Base-by-base conservation (phyloP, 1,140 invertebrate species). In the Brachionus rubens region DNA sequence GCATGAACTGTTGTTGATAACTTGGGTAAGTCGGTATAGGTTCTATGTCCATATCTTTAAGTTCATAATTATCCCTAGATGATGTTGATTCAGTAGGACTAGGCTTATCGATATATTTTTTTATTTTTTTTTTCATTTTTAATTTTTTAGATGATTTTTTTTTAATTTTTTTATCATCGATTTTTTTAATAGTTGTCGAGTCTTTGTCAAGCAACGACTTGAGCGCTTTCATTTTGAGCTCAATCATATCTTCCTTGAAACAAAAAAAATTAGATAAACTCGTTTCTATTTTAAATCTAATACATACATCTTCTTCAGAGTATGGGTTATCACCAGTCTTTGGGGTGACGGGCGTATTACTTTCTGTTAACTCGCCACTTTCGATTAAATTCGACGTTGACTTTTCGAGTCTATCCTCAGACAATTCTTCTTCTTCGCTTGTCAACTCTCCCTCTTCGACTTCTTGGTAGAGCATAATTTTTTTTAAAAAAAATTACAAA, bases 201-300 rank as follows among this genome's bases (percentile, higher is more conserved):
- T 59, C 30, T 9, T 59, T 59, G 54, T 21, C 28, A 41, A 59
- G 54, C 30, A 59, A 19, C 1, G 54, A 59, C 19, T 59, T 59
- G n/a, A 59, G 54, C 54, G 59, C 59, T 43, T 65, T 65, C 59
- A 65, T 65, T 65, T 65, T 65, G 7, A 65, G 41, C 9, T 65
- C 30, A n/a, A 65, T 65, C 7, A 65, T 65, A 19, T 65, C 59
- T 28, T 65, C 59, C 59, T 65, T 19, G 19, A 59, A 19, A 36
- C 4, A 59, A 36, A 21, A 36, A 36, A 26, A 43, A 21, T 10
- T 24, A 21, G 10, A 36, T 0, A 43, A 43, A 43, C 9, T 43
- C 1, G 9, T 2, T 54, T 43, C 10, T 26, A 0, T 43, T 65
- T 24, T 14, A 21, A 36, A 24, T 14, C 5, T 7, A 46, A 46